Evolutionary conservation across 1,140 invertebrate species (phyloP), one percentile per base, ranked within the genome.

Genomic region (Tachypleus tridentatus): DNA sequence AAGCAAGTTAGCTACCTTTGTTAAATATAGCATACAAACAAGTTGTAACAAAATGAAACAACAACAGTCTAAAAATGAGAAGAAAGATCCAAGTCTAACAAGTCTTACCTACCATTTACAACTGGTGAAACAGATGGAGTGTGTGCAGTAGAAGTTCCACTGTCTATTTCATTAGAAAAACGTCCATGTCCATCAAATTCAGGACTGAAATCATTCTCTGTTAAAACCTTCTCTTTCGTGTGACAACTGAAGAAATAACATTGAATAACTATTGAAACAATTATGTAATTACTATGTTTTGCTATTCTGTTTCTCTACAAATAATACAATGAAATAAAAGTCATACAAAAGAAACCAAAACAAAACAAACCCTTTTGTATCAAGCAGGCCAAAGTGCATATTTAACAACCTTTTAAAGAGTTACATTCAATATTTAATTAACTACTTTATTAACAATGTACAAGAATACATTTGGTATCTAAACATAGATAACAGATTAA

Each of bases 121-220:
- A 70, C 70, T 49, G 71, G 89, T 6, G 89, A 92, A 74, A 88
- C 83, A 68, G 87, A 89, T 0, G 90, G 90, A 0, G 89, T 92
- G 76, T 93, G 89, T 49, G 88, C 88, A 2, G 89, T 91, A 60
- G 89, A 92, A 76, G 93, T 87, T 5, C 90, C 91, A 68, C 89
- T 93, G 72, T 93, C 91, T 9, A 86, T 84, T 75, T 87, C 86
- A 3, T 83, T 75, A 70, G 86, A 86, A 70, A 89, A 80, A 60
- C 86, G 67, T 4, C 69, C 80, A 71, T 91, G 88, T n/a, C 87
- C 89, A 70, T 91, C 89, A 9, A 49, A 49, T 59, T 63, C 62
- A 50, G 53, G 53, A 54, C 53, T 54, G n/a, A 3, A 54, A 54
- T 54, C 53, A 54, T 54, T n/a, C 29, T 29, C 29, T 29, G 29